Conservation (phyloP, 2,888 invertebrate genomes). For the Drosophila crucigera region DNA sequence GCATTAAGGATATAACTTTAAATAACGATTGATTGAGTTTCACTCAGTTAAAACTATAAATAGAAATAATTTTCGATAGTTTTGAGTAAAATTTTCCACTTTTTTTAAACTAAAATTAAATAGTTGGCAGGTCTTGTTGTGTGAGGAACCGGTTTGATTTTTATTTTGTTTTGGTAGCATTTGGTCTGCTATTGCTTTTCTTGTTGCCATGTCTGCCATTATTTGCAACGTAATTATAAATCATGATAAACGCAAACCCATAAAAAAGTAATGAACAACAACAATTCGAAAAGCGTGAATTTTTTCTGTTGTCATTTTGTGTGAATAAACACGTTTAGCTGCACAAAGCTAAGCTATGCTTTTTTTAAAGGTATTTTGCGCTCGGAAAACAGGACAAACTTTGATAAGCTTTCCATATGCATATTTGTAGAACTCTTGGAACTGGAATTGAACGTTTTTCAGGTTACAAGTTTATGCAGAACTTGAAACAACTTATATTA, state of each 20-base stretch:
- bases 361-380: not conserved
- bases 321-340: slow-evolving; percentile 24
- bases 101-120: slow-evolving; percentile 10
- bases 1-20: not conserved
- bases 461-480: slow-evolving; percentile 24
- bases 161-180: slow-evolving; percentile 28
- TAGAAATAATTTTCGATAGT: not conserved
- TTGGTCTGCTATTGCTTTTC: slow-evolving; percentile 10
- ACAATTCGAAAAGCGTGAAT: not conserved
- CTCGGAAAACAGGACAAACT: not conserved
- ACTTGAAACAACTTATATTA: slow-evolving; percentile 8
- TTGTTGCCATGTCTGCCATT: slow-evolving; percentile 20
- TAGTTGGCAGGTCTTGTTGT: slow-evolving; percentile 11
- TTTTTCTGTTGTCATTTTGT: not conserved
- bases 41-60: not conserved
- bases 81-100: not conserved
- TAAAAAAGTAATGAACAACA: slow-evolving; percentile 9
- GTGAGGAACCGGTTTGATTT: slow-evolving; percentile 55
- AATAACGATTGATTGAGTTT: not conserved
- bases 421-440: not conserved
- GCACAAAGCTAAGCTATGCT: not conserved
- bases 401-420: not conserved
- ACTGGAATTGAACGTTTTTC: not conserved
- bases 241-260: slow-evolving; percentile 32
- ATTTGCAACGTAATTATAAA: slow-evolving; percentile 35